Evolutionary conservation across 2,113 vertebrate genomes (phyloP).

Genomic region (Pimephales promelas): DNA sequence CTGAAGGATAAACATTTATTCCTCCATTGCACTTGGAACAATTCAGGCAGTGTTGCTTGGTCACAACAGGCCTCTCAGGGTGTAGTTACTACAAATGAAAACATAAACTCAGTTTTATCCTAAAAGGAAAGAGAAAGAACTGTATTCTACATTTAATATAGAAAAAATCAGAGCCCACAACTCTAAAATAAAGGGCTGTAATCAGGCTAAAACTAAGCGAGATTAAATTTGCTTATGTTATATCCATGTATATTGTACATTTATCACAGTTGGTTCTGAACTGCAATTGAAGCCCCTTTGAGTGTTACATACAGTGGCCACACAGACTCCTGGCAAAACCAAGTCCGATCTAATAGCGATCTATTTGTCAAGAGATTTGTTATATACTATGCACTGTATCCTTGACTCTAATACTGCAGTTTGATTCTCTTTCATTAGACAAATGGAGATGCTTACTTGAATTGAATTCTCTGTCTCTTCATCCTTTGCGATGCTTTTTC

Average conservation of each 20-base stretch:
- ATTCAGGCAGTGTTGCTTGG: constrained; percentile 7
- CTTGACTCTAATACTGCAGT: constrained; percentile 36
- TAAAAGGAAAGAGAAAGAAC: not conserved
- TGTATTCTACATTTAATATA: not conserved
- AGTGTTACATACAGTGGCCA: not conserved
- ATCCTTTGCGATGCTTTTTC: not conserved
- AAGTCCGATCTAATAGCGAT: not conserved
- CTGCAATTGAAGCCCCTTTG: not conserved
- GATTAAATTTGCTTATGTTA: not conserved
- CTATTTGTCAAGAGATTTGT: constrained; percentile 16
- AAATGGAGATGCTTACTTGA: constrained; percentile 16
- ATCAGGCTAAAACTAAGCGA: not conserved
- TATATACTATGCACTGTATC: constrained; percentile 29
- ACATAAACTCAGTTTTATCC: not conserved
- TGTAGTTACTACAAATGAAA: constrained; percentile 7
- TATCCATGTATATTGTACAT: not conserved
- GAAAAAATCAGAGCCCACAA: not conserved
- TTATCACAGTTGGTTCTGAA: not conserved
- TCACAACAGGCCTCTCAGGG: constrained; percentile 38
- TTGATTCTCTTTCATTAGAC: not conserved
- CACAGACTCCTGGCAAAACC: not conserved
- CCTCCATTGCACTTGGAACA: constrained; percentile 12
- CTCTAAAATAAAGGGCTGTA: not conserved
- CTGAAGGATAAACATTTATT: not conserved
- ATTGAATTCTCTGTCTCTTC: not conserved